These are phyloP conservation scores for Saccopteryx leptura DNA, from an alignment of 2,113 vertebrate genomes.

Conservation along the genomic window DNA sequence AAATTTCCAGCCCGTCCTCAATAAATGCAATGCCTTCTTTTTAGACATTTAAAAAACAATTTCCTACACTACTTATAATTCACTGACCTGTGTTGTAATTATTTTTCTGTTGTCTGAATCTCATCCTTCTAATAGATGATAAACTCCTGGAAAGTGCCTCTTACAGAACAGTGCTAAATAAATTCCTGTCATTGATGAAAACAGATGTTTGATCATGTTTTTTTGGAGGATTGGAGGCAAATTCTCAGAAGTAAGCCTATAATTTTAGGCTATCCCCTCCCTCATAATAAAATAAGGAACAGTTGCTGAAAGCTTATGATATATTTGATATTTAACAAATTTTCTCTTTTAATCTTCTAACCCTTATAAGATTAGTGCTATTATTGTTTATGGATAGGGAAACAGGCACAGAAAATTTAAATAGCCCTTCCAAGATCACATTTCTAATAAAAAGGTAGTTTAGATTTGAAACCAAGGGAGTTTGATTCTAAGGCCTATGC, in stretches of 20 bases:
- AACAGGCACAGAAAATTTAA: slow-evolving; percentile 48
- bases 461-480: slow-evolving; percentile 30
- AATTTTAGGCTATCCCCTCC: slow-evolving; percentile 29
- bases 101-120: slow-evolving; percentile 61
- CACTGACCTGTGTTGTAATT: slow-evolving; percentile 57
- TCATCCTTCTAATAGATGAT: slow-evolving; percentile 60
- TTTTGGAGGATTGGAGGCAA: slow-evolving; percentile 8
- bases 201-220: slow-evolving; percentile 59
- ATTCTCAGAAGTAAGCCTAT: slow-evolving; percentile 55
- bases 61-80: slow-evolving; percentile 64
- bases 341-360: slow-evolving; percentile 61
- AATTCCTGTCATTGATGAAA: slow-evolving; percentile 69
- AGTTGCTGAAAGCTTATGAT: slow-evolving; percentile 33
- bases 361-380: neutral
- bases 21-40: slow-evolving; percentile 21
- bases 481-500: neutral
- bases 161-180: slow-evolving; percentile 42
- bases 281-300: slow-evolving; percentile 6
- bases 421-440: neutral
- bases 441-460: neutral
- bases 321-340: slow-evolving; percentile 40
- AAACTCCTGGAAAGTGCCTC: slow-evolving; percentile 48
- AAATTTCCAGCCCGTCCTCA: neutral
- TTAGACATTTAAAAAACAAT: slow-evolving; percentile 59
- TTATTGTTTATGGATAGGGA: slow-evolving; percentile 42